phyloP scores from a whole-genome alignment of 1,140 invertebrate genomes.

The Rhopalosiphum padi region DNA sequence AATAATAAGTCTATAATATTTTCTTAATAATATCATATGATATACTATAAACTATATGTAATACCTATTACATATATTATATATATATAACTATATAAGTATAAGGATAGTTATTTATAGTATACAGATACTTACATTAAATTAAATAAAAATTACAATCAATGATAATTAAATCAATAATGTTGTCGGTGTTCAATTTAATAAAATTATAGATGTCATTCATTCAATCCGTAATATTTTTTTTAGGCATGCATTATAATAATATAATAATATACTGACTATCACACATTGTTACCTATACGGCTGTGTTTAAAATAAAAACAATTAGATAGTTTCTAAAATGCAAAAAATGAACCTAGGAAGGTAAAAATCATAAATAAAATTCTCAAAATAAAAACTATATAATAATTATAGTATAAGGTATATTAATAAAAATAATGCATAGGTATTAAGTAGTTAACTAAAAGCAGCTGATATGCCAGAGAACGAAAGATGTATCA shows the following conservation, averaged over 20 bases:
- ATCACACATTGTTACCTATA: not conserved
- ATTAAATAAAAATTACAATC: constrained; percentile 13
- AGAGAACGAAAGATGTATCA: not conserved
- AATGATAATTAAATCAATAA: not conserved
- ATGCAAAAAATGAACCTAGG: no score
- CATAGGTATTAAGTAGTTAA: not conserved
- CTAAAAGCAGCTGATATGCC: not conserved
- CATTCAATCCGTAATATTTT: not conserved
- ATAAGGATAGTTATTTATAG: not conserved
- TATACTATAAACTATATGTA: not conserved
- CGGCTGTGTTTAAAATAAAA: not conserved
- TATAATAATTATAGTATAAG: not conserved
- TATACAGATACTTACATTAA: not conserved
- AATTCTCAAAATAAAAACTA: not conserved
- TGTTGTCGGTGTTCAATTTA: not conserved
- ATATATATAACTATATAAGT: no score
- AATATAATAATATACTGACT: not conserved
- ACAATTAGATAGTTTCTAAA: not conserved
- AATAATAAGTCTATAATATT: not conserved
- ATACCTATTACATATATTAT: not conserved
- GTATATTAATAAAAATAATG: not conserved
- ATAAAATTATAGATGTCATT: not conserved
- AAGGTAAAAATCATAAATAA: not conserved
- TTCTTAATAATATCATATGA: not conserved
- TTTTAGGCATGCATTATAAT: not conserved